These are phyloP conservation scores for Brachypalpus laphriformis DNA, from an alignment of 2,888 invertebrate genomes.

Conservation along the genomic window DNA sequence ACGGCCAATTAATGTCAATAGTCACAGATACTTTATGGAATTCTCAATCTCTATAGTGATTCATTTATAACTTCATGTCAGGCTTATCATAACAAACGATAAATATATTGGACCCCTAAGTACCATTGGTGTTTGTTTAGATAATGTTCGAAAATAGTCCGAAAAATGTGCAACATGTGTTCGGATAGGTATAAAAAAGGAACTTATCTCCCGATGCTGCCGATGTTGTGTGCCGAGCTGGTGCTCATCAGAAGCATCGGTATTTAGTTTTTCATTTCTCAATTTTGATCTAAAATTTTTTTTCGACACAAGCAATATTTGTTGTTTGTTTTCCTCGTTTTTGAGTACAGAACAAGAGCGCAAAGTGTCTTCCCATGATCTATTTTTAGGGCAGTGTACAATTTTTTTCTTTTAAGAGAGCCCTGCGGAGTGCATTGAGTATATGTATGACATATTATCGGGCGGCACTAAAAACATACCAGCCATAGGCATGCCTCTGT, in stretches of 20 bases:
- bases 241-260: conserved; percentile 28
- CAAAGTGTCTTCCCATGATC: conserved; percentile 73
- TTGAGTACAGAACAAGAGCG: conserved; percentile 67
- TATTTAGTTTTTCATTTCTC: conserved; percentile 58
- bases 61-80: conserved; percentile 14
- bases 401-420: conserved; percentile 26
- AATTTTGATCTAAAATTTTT: conserved; percentile 34
- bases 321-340: conserved; percentile 31
- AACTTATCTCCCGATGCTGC: conserved; percentile 32
- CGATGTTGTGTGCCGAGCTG: conserved; percentile 18
- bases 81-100: conserved; percentile 51
- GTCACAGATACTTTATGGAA: no score
- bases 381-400: conserved; percentile 58
- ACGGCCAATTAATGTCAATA: no score
- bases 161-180: conserved; percentile 68
- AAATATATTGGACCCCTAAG: conserved; percentile 48
- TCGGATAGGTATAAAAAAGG: conserved; percentile 48
- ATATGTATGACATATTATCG: conserved; percentile 64
- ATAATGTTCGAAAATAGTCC: conserved; percentile 68
- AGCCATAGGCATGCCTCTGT: conserved; percentile 49
- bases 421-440: conserved; percentile 46
- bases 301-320: conserved; percentile 57
- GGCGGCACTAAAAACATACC: conserved; percentile 55
- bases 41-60: neutral
- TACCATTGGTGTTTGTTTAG: conserved; percentile 63